These are phyloP conservation scores for Eira barbara DNA, from an alignment of 2,113 vertebrate genomes.

Conservation along the genomic window DNA sequence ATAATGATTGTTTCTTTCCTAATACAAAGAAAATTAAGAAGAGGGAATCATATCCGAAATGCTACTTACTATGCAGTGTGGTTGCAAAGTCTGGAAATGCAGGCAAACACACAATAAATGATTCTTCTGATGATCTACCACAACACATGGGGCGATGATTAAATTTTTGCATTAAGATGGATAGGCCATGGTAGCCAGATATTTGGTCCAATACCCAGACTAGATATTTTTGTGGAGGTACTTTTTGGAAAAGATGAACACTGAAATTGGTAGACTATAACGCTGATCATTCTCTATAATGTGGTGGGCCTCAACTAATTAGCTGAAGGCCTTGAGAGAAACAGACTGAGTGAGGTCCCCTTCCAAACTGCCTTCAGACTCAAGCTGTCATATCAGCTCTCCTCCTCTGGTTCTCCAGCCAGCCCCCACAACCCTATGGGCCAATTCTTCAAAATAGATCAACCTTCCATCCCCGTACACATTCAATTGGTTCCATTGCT, in stretches of 20 bases:
- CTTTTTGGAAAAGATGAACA: not conserved
- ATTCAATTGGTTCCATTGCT: not conserved
- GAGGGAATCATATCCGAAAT: not conserved
- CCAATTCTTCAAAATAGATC: not conserved
- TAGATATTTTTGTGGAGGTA: not conserved
- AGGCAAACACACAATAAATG: not conserved
- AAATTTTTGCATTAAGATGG: not conserved
- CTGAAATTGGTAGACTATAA: not conserved
- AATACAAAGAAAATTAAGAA: not conserved
- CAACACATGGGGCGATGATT: not conserved
- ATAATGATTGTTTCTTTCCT: not conserved
- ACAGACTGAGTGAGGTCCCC: not conserved
- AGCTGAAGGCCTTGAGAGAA: not conserved
- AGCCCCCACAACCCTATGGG: not conserved
- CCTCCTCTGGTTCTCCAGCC: not conserved
- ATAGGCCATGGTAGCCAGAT: not conserved
- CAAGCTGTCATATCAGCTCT: not conserved
- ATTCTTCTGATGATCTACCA: not conserved
- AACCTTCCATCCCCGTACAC: not conserved
- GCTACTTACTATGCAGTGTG: not conserved
- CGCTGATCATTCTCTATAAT: not conserved
- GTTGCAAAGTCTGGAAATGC: not conserved
- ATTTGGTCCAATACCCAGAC: not conserved
- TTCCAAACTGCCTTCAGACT: not conserved
- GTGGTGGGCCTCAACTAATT: not conserved